Evolutionary conservation across 2,113 vertebrate genomes (phyloP).

Genomic region (Pristiophorus japonicus): DNA sequence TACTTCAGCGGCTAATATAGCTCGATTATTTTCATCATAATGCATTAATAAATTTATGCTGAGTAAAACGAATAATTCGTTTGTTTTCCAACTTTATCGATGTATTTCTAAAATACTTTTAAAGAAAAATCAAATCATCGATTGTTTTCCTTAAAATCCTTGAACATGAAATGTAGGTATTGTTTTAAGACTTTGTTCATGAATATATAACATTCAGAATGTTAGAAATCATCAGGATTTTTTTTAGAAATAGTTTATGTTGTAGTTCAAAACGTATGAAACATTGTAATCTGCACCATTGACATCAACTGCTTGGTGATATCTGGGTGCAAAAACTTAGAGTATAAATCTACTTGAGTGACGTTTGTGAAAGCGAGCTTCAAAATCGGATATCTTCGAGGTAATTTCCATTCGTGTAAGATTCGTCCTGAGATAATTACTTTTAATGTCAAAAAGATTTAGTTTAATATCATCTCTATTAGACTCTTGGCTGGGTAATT

Average conservation of each 20-base stretch:
- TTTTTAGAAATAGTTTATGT: neutral
- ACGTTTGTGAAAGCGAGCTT: constrained; percentile 16
- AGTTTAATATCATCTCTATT: constrained; percentile 99
- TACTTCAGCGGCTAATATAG: neutral
- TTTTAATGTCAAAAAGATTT: constrained; percentile 99
- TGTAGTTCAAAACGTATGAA: neutral
- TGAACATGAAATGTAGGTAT: neutral
- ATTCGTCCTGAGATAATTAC: constrained; percentile 92
- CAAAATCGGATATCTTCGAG: constrained; percentile 41
- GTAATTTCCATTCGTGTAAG: constrained; percentile 67
- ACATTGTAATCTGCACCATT: neutral
- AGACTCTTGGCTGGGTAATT: constrained; percentile 97
- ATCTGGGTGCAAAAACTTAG: constrained; percentile 11
- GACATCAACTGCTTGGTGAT: neutral
- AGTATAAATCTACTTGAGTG: constrained; percentile 29
- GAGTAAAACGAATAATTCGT: neutral
- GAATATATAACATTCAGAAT: neutral
- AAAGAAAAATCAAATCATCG: neutral
- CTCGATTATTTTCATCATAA: neutral
- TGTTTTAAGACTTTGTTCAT: neutral
- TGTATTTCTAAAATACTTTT: neutral
- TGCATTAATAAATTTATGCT: neutral
- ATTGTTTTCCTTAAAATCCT: neutral
- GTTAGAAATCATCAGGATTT: neutral
- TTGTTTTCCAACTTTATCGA: constrained; percentile 6